Evolutionary conservation across 2,888 invertebrate species (phyloP).

Genomic region (Eremobia ochroleuca): DNA sequence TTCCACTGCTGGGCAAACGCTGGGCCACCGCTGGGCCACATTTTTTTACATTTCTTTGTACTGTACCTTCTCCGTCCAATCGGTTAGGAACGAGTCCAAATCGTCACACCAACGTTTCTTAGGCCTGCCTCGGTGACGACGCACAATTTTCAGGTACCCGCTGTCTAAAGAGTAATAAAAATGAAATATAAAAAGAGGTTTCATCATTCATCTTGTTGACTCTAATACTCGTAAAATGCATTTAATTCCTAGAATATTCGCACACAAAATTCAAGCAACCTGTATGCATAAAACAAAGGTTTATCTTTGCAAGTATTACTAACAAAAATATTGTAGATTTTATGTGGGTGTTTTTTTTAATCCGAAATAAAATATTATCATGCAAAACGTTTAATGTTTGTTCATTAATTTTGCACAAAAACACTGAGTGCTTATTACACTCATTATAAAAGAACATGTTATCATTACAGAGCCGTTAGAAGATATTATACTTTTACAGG

Average conservation of each 20-base stretch:
- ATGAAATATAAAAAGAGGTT: not conserved
- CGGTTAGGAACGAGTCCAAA: no score
- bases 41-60: no score
- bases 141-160: no score
- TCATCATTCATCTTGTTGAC: not conserved
- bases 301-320: slow-evolving; percentile 36
- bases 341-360: slow-evolving; percentile 35
- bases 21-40: no score
- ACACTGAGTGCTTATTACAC: slow-evolving; percentile 19
- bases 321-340: slow-evolving; percentile 17
- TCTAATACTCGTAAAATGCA: not conserved
- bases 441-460: slow-evolving; percentile 26
- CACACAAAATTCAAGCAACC: slow-evolving; percentile 22
- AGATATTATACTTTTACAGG: slow-evolving; percentile 18
- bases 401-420: slow-evolving; percentile 24
- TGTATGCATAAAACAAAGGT: slow-evolving; percentile 29
- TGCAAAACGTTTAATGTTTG: slow-evolving; percentile 40
- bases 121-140: no score
- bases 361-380: slow-evolving; percentile 34
- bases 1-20: no score
- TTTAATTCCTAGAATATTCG: not conserved
- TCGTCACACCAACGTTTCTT: no score
- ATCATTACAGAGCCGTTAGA: slow-evolving; percentile 33
- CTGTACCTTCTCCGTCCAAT: no score
- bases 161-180: no score